Percentiles rank a stretch among this genome's conserved stretches.
These are phyloP conservation scores for Mionectes olivaceus DNA, from an alignment of 2,797 vertebrate genomes.

Conservation along the genomic window DNA sequence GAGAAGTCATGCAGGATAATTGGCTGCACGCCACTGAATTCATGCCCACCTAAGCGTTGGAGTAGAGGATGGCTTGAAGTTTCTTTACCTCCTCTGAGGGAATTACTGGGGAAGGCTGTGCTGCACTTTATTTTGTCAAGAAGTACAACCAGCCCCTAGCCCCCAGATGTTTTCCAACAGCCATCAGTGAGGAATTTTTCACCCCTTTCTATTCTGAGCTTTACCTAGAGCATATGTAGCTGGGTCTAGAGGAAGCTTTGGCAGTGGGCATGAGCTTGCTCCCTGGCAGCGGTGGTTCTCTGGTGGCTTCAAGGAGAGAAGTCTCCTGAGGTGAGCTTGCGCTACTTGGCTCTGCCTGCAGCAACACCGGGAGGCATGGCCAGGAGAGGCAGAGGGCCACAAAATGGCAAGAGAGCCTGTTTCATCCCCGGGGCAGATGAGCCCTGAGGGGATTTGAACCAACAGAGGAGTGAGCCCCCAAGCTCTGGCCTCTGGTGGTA, in stretches of 20 bases:
- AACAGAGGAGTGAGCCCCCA: neutral
- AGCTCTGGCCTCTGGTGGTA: neutral
- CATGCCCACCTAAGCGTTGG: neutral
- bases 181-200: neutral
- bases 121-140: neutral
- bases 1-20: neutral
- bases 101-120: neutral
- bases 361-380: too few species aligned
- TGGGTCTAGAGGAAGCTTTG: neutral
- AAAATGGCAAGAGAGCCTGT: neutral
- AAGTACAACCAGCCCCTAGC: neutral
- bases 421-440: neutral
- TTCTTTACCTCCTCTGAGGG: neutral
- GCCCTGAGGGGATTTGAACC: neutral
- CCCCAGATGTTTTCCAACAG: neutral
- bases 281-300: accelerated
- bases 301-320: neutral
- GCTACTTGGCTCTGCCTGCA: neutral
- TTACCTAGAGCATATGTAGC: neutral
- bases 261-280: neutral
- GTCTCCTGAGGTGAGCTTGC: neutral
- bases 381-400: neutral
- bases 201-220: neutral
- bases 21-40: neutral
- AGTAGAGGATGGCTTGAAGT: neutral